Percentiles rank a stretch among this genome's conserved stretches.
Evolutionary conservation across 2,113 vertebrate species (phyloP).

Genomic region (Anhinga anhinga): DNA sequence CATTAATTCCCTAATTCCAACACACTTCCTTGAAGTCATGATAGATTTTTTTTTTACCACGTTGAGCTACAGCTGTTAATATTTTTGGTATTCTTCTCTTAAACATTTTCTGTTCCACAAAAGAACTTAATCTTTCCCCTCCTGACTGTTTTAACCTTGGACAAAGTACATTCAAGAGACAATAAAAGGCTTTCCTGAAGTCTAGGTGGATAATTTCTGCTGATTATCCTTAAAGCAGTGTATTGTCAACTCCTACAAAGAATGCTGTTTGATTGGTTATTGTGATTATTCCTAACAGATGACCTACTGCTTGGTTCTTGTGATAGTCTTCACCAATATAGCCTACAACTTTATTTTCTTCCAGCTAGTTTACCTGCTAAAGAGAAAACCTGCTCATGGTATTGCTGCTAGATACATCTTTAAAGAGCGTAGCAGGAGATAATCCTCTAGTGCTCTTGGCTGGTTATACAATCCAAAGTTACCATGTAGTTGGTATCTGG

Average conservation of each 20-base stretch:
- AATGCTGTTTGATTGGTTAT: background rate
- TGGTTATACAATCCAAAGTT: background rate
- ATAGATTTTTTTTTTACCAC: background rate
- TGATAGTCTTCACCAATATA: background rate
- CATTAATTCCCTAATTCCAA: background rate
- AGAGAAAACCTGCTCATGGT: background rate
- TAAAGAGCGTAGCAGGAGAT: background rate
- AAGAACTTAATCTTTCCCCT: background rate
- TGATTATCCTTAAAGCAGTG: background rate
- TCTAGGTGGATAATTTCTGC: background rate
- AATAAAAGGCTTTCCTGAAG: background rate
- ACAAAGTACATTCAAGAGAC: background rate
- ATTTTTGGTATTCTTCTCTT: background rate
- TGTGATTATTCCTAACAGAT: background rate
- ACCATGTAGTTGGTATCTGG: background rate
- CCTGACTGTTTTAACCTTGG: background rate
- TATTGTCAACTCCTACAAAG: background rate
- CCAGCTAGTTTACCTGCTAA: background rate
- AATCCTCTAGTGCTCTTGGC: background rate
- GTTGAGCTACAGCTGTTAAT: background rate
- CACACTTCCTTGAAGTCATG: background rate
- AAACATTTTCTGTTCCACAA: background rate
- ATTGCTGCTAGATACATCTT: background rate
- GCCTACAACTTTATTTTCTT: background rate
- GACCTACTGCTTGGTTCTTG: background rate